Evolutionary conservation across 2,888 invertebrate species (phyloP).

Genomic region (Camponotus fellah): DNA sequence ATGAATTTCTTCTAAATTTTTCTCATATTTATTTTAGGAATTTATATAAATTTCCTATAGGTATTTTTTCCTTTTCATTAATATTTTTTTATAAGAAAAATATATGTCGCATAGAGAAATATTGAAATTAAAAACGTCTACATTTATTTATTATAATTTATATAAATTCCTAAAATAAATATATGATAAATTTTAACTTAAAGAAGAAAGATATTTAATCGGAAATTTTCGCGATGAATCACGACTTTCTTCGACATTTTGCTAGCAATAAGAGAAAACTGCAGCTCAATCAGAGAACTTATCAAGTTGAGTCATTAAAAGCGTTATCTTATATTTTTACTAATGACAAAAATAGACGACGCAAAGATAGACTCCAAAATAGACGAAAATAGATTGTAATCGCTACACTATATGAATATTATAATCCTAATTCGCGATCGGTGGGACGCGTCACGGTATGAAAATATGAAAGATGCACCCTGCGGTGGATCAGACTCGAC

Average conservation of each 20-base stretch:
- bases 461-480: conserved; percentile 46
- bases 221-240: background rate
- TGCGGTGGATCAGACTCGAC: conserved; percentile 40
- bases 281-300: background rate
- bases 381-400: background rate
- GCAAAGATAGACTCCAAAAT: background rate
- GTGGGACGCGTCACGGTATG: conserved; percentile 56
- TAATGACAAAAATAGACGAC: background rate
- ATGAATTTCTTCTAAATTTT: background rate
- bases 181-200: too few relatives aligned
- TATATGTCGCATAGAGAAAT: too few relatives aligned
- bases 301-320: background rate
- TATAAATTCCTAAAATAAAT: too few relatives aligned
- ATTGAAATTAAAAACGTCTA: too few relatives aligned
- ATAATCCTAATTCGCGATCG: conserved; percentile 37
- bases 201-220: background rate
- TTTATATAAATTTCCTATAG: too few relatives aligned
- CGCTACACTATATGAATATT: conserved; percentile 2
- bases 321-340: background rate
- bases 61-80: too few relatives aligned
- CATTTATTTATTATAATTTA: too few relatives aligned
- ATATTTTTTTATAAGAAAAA: too few relatives aligned
- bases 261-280: background rate
- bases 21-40: too few relatives aligned
- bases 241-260: background rate